Percentiles rank a stretch among this genome's conserved stretches.
Conservation (phyloP, 2,113 vertebrate species). For the Polyodon spathula region DNA sequence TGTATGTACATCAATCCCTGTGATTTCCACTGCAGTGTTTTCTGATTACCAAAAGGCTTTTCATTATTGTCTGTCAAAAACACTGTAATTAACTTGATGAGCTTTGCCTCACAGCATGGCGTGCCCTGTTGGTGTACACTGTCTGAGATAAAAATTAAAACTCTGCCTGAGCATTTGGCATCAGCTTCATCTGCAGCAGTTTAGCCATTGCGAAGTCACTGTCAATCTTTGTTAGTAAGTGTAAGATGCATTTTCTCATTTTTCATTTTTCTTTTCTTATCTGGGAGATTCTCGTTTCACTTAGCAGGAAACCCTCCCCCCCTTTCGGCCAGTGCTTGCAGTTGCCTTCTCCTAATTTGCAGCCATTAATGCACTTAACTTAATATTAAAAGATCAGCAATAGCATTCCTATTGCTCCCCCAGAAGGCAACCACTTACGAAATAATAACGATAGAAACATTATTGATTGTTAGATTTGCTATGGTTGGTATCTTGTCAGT, state of each 20-base stretch:
- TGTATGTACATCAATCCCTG: not conserved
- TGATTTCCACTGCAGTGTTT: not conserved
- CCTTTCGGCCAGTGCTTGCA: no score
- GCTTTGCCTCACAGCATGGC: conserved; percentile 32
- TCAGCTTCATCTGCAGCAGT: not conserved
- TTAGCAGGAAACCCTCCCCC: no score
- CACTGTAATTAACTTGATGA: conserved; percentile 1
- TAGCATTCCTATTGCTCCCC: not conserved
- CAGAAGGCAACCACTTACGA: not conserved
- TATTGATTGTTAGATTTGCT: no score
- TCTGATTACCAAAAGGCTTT: not conserved
- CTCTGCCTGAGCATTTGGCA: not conserved
- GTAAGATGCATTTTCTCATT: not conserved
- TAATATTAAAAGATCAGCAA: not conserved
- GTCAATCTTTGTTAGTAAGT: not conserved
- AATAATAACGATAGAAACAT: no score
- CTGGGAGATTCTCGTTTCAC: no score
- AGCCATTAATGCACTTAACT: not conserved
- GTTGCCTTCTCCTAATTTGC: no score
- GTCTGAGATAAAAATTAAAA: not conserved
- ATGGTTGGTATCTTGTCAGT: no score
- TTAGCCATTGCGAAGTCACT: not conserved
- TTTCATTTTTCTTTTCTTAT: no score
- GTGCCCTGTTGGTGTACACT: not conserved
- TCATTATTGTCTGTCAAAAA: conserved; percentile 5